Percentiles rank a stretch among this genome's conserved stretches.
These are phyloP conservation scores for Penaeus japonicus DNA, from an alignment of 1,140 invertebrate genomes.

Conservation along the genomic window DNA sequence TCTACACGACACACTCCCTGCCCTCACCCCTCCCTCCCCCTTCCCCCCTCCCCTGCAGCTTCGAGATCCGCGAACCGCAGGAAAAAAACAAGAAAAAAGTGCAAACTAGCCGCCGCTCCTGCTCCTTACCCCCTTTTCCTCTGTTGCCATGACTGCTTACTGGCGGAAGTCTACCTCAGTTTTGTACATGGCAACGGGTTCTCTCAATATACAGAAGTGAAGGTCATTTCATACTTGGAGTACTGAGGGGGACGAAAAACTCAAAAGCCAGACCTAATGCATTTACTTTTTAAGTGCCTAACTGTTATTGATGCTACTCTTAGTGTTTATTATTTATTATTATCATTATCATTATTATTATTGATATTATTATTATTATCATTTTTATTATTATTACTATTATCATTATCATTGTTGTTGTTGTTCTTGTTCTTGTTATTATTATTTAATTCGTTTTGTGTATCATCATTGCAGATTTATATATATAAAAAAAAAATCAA, in stretches of 20 bases:
- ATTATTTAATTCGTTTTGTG: constrained; percentile 32
- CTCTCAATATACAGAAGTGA: constrained; percentile 27
- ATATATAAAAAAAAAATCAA: constrained; percentile 34
- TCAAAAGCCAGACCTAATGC: no score
- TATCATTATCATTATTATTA: constrained; percentile 17
- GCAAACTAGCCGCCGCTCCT: neutral
- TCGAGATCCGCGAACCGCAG: no score
- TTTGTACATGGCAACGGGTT: constrained; percentile 45
- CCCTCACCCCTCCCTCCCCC: no score
- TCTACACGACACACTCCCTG: no score
- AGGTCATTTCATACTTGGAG: constrained; percentile 62
- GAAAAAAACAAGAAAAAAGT: no score
- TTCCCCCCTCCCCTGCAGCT: no score
- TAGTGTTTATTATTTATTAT: neutral
- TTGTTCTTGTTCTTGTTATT: no score
- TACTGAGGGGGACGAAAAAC: constrained; percentile 60
- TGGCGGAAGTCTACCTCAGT: constrained; percentile 42
- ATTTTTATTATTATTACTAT: neutral
- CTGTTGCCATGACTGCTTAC: constrained; percentile 39
- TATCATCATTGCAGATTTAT: constrained; percentile 26
- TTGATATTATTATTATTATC: no score
- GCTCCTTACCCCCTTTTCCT: neutral
- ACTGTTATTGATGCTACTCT: no score
- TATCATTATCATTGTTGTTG: constrained; percentile 17
- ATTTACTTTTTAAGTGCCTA: no score